Evolutionary conservation across 1,140 invertebrate genomes (phyloP), one percentile per base, ranked within the genome.

Genomic region (Laupala kohalensis): DNA sequence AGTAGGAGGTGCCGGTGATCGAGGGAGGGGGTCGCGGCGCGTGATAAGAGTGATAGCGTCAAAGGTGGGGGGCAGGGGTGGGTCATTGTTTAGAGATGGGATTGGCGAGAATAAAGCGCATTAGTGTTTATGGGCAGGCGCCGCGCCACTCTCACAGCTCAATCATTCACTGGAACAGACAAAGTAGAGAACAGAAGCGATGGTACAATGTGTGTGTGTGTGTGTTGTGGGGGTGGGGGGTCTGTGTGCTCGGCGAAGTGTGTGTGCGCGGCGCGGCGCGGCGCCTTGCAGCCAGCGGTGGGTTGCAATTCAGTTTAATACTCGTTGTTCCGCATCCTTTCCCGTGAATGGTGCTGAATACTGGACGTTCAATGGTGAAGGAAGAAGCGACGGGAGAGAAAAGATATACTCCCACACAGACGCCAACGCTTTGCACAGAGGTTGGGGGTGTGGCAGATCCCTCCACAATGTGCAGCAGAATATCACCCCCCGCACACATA

Each of bases 221-320:
- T 24, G 30, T 69, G 27, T n/a, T n/a, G n/a, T n/a, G n/a, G n/a
- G n/a, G n/a, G n/a, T n/a, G n/a, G n/a, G n/a, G n/a, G n/a, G n/a
- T n/a, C n/a, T n/a, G n/a, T n/a, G n/a, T n/a, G n/a, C n/a, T n/a
- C n/a, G n/a, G n/a, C n/a, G n/a, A 37, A 15, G n/a, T n/a, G n/a
- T n/a, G n/a, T n/a, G n/a, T n/a, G 30, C 30, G 30, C 30, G 30
- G 6, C 6, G 6, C 6, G 30, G 30, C 30, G 6, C 30, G 30
- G 30, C 30, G 30, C 30, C 30, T 6, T 6, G 30, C 30, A 37
- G 30, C 30, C 30, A 15, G 30, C n/a, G n/a, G n/a, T n/a, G n/a
- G n/a, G 64, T 70, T 70, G 69, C 69, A 64, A 70, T 70, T 70
- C 69, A 70, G 30, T 70, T 70, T 70, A 70, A 63, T 63, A 29